Conservation (phyloP, 2,888 invertebrate genomes). For the Fissipunctia ypsillon region DNA sequence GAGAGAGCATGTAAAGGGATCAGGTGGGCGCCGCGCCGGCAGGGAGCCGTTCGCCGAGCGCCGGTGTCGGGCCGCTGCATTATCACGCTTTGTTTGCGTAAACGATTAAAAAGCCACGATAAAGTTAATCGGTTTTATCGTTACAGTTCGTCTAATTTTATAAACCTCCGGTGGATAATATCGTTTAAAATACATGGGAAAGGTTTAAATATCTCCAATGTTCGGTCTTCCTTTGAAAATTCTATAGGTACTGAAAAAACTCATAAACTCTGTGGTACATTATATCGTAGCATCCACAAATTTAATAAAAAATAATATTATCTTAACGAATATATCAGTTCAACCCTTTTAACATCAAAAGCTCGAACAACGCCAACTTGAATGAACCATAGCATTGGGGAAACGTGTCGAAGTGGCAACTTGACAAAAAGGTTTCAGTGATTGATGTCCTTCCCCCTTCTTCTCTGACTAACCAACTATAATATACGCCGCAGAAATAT, state of each 20-base stretch:
- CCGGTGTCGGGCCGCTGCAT: conserved; percentile 34
- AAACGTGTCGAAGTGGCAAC: conserved; percentile 80
- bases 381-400: conserved; percentile 75
- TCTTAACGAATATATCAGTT: conserved; percentile 50
- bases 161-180: conserved; percentile 26
- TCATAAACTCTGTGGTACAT: not conserved
- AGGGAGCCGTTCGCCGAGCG: conserved; percentile 13
- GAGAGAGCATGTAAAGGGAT: conserved; percentile 81
- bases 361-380: conserved; percentile 65
- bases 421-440: conserved; percentile 80
- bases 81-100: conserved; percentile 54
- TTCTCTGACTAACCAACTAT: conserved; percentile 52
- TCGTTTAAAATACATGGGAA: not conserved
- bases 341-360: conserved; percentile 46
- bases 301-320: conserved; percentile 2
- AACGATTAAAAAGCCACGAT: conserved; percentile 58
- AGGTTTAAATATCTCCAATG: not conserved
- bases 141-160: conserved; percentile 45
- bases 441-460: conserved; percentile 75
- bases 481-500: conserved; percentile 47
- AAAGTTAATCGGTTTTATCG: conserved; percentile 50
- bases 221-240: not conserved
- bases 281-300: not conserved
- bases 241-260: conserved; percentile 1
- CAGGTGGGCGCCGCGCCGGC: conserved; percentile 63